Evolutionary conservation across 2,797 vertebrate species (phyloP), one percentile per base, ranked within the genome.

Genomic region (Coluber constrictor): DNA sequence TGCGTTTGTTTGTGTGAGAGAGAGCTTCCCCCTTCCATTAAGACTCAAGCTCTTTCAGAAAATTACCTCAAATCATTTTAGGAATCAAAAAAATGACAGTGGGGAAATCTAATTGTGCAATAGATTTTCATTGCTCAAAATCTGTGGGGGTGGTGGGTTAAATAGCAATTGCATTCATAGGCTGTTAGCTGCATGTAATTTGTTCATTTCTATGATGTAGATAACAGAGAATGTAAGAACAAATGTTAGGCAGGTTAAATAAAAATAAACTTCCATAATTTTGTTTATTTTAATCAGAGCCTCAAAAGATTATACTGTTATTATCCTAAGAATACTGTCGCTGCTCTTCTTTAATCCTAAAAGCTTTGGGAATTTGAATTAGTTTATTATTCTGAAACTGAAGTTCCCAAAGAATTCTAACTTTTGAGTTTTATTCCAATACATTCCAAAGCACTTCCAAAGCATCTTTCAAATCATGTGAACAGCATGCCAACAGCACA

Each of bases 381-480:
- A 90, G 88, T 94, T 37, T 94, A 95, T 91, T 93, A 94, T 90
- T 83, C 66, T 60, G 23, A 47, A 87, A 29, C 96, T 60, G 92
- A 93, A 96, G 90, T 91, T 93, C n/a, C 25, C 96, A 95, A 90
- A 90, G 94, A 96, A 95, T 94, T 94, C 93, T 79, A 95, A 95
- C 95, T 96, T 90, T 86, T 94, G 91, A 95, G 95, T 93, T 95
- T 96, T 96, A 95, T 96, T 96, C 96, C 95, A 96, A 94, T 94
- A 95, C 95, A 97, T 97, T 96, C 96, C 96, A 96, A 95, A 96
- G 94, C 95, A 96, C 93, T 95, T 96, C 96, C 96, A 96, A 95
- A 96, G 94, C 95, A 96, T 95, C 93, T 95, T 96, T 96, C 93
- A 94, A 94, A 95, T 95, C 93, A 94, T 96, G 91, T 94, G 96